Percentiles rank a stretch among this genome's conserved stretches.
Evolutionary conservation across 2,113 vertebrate genomes (phyloP).

Genomic region (Atrichornis clamosus): DNA sequence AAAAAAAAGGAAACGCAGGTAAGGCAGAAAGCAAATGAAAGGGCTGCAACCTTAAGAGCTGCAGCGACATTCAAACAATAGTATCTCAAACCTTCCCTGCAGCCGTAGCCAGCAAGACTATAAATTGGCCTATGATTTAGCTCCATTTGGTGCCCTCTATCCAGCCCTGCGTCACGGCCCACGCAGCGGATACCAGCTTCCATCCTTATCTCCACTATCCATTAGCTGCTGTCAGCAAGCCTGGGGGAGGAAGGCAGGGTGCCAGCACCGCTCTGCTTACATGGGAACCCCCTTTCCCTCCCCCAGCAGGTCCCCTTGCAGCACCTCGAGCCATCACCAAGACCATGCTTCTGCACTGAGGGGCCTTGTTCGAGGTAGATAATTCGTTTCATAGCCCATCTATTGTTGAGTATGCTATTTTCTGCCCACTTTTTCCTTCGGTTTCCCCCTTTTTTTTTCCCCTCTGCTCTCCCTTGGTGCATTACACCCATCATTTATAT

Average conservation of each 20-base stretch:
- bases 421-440: neutral
- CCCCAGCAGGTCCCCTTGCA: neutral
- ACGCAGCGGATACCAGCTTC: fast-evolving
- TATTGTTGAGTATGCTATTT: neutral
- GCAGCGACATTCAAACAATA: neutral
- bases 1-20: neutral
- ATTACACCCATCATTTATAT: constrained; percentile 57
- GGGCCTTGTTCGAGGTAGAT: neutral
- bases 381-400: constrained; percentile 27
- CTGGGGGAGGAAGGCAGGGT: fast-evolving
- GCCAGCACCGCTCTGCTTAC: neutral
- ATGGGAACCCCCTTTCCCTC: fast-evolving
- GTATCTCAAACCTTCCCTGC: neutral
- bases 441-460: neutral
- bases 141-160: neutral
- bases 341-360: neutral
- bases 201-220: neutral
- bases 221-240: neutral
- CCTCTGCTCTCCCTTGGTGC: constrained; percentile 37
- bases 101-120: neutral
- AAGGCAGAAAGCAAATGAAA: constrained; percentile 1
- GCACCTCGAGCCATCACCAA: neutral
- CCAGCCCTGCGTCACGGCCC: fast-evolving
- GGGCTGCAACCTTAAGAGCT: neutral
- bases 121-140: constrained; percentile 21